Evolutionary conservation across 2,888 invertebrate species (phyloP).

Genomic region (Drosophila meridiana): DNA sequence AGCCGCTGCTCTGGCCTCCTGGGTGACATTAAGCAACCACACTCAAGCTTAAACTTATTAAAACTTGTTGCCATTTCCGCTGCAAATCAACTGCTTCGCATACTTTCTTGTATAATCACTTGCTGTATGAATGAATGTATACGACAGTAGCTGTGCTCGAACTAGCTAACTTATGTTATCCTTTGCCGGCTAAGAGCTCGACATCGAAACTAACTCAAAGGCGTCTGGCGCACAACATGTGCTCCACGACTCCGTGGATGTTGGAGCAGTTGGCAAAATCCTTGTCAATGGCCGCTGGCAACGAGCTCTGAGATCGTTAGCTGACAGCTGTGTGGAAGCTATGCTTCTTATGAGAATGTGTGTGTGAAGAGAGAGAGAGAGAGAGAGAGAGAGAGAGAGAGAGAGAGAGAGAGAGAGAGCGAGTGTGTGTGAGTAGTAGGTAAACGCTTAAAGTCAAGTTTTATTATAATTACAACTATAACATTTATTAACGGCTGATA

Average conservation of each 20-base stretch:
- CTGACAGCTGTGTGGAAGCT: slow-evolving; percentile 46
- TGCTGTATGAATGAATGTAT: slow-evolving; percentile 6
- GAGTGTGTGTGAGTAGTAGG: slow-evolving; percentile 27
- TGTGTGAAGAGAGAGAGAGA: not conserved
- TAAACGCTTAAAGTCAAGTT: slow-evolving; percentile 70
- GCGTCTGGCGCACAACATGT: slow-evolving; percentile 35
- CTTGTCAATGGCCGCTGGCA: slow-evolving; percentile 44
- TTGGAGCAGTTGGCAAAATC: slow-evolving; percentile 37
- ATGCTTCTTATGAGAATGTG: slow-evolving; percentile 12
- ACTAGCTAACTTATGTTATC: slow-evolving; percentile 7
- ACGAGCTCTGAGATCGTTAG: slow-evolving; percentile 56
- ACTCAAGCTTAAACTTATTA: slow-evolving; percentile 4
- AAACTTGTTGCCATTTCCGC: slow-evolving; percentile 4
- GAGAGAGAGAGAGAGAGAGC: not conserved
- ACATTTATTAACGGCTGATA: slow-evolving; percentile 75
- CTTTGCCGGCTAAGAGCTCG: slow-evolving; percentile 14
- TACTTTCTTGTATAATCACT: not conserved
- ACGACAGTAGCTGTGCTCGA: not conserved
- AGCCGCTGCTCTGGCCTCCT: not conserved
- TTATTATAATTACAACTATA: slow-evolving; percentile 81
- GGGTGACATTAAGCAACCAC: slow-evolving; percentile 4
- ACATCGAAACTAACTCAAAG: slow-evolving; percentile 34
- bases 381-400: too few relatives aligned
- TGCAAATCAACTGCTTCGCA: not conserved
- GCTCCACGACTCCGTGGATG: slow-evolving; percentile 7